Evolutionary conservation across 2,888 invertebrate genomes (phyloP).

Genomic region (Clivina fossor): DNA sequence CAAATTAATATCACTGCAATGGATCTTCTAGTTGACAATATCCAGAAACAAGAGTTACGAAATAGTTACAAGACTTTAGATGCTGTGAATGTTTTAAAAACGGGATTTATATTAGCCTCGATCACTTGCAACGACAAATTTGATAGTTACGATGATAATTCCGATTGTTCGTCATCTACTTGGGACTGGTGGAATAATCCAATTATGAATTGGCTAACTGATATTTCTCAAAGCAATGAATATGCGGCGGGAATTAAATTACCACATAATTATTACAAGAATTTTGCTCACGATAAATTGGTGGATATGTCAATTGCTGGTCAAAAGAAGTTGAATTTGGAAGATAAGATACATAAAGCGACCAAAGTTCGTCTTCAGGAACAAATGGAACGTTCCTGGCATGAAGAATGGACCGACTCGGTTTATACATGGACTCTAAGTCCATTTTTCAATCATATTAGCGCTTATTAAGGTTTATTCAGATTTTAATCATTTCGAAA

Average conservation of each 20-base stretch:
- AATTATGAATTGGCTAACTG: slow-evolving; percentile 51
- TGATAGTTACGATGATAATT: no score
- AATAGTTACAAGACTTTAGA: slow-evolving; percentile 42
- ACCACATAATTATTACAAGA: slow-evolving; percentile 35
- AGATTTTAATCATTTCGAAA: no score
- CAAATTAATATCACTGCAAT: slow-evolving; percentile 9
- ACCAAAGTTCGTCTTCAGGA: slow-evolving; percentile 52
- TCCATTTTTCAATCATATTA: slow-evolving; percentile 24
- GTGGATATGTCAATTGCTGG: slow-evolving; percentile 45
- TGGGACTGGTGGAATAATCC: slow-evolving; percentile 54
- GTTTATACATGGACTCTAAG: slow-evolving; percentile 33
- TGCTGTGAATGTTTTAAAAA: slow-evolving; percentile 48
- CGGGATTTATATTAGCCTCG: slow-evolving; percentile 50
- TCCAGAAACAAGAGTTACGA: slow-evolving; percentile 8
- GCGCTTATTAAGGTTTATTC: slow-evolving; percentile 30
- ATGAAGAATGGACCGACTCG: slow-evolving; percentile 52
- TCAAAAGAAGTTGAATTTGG: slow-evolving; percentile 46
- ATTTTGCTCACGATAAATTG: slow-evolving; percentile 36
- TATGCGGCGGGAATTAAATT: slow-evolving; percentile 36
- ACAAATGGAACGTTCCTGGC: slow-evolving; percentile 52
- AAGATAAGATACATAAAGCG: slow-evolving; percentile 50
- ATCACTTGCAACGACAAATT: slow-evolving; percentile 38
- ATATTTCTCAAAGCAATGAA: slow-evolving; percentile 46
- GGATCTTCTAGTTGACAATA: not conserved
- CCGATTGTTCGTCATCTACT: slow-evolving; percentile 28